phyloP scores from a whole-genome alignment of 2,888 invertebrate genomes.

The Camponotus fellah region DNA sequence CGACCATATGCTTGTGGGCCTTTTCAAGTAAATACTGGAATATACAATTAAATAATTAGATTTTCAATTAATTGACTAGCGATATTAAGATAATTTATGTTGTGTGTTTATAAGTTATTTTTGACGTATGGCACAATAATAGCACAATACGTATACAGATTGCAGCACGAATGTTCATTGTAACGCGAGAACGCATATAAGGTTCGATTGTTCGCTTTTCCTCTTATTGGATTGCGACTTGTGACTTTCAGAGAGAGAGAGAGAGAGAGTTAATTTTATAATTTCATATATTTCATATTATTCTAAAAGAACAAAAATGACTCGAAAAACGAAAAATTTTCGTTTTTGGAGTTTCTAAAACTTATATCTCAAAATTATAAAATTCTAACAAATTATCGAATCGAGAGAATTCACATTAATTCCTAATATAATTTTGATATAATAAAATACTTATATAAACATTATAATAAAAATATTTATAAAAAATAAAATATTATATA shows the following conservation, averaged over 20 bases:
- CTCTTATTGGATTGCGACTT: neutral
- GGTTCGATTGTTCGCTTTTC: slow-evolving; percentile 8
- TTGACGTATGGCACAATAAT: too few species aligned
- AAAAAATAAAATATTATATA: too few species aligned
- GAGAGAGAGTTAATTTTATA: too few species aligned
- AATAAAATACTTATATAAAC: too few species aligned
- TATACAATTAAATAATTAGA: too few species aligned
- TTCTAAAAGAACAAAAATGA: neutral
- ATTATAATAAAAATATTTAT: too few species aligned
- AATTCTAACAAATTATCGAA: neutral
- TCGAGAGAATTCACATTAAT: neutral
- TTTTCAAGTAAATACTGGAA: too few species aligned
- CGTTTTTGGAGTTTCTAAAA: neutral
- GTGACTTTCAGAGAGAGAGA: neutral
- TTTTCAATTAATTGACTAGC: too few species aligned
- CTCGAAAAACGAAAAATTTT: neutral
- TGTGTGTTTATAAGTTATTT: too few species aligned
- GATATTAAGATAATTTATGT: too few species aligned
- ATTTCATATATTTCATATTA: neutral
- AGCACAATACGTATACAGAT: neutral
- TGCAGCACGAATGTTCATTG: neutral
- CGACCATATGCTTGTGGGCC: too few species aligned
- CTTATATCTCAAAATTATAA: neutral
- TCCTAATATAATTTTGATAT: neutral
- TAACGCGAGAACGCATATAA: slow-evolving; percentile 14